Base-by-base conservation (phyloP, 1,140 invertebrate genomes). In the Brachionus rubens region DNA sequence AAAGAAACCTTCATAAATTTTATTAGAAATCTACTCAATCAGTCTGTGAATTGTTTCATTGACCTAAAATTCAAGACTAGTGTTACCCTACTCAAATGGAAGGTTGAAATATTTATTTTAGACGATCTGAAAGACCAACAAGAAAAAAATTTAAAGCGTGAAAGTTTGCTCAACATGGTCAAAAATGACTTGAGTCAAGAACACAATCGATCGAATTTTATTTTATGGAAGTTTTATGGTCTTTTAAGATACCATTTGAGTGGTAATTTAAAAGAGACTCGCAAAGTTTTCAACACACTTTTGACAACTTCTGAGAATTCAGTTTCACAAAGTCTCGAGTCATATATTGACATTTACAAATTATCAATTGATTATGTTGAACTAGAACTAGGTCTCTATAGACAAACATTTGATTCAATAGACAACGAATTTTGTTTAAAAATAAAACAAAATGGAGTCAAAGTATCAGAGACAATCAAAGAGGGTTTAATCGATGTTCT, bases 381-480 rank as follows among this genome's bases (percentile, higher is more conserved):
- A 12, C 50, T 72, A 24, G 68, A 72, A 72, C 68, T 72, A 12
- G 68, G 68, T 12, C 33, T 72, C n/a, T 52, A 72, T 54, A 19
- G 1, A 9, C 30, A 21, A 19, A n/a, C 21, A 24, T 30, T 33
- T 40, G 68, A 72, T 41, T 40, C 12, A 0, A 16, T 30, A 5
- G 16, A 48, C 10, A 3, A 24, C 5, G 47, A 72, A 30, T 12
- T 54, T 10, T 21, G 50, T 41, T 21, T 65, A 24, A 72, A 72
- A 50, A 26, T 72, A 24, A 50, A 48, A 24, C 43, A 50, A 30
- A 54, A 30, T 16, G n/a, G 30, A 40, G 19, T 36, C 30, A 59
- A 59, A 16, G 33, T 54, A 26, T 19, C 50, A 12, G 46, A 52
- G 16, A 50, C 33, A 24, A 12, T 21, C n/a, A 72, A 50, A 33